Evolutionary conservation across 2,113 vertebrate genomes (phyloP).

Genomic region (Hemichromis elongatus): DNA sequence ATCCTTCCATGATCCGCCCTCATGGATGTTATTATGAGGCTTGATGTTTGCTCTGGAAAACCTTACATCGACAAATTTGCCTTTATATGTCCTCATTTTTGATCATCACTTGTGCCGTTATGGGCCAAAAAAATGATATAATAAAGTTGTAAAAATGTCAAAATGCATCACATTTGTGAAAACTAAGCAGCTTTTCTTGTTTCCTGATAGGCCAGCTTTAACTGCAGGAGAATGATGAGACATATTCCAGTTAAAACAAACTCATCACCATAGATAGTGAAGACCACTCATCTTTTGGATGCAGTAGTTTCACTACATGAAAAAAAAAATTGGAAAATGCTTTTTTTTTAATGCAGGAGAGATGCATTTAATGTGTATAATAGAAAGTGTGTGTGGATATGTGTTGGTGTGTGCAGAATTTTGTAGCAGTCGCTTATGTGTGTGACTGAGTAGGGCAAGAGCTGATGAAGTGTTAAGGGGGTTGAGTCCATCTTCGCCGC

Average conservation of each 20-base stretch:
- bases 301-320: accelerated
- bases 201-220: background rate
- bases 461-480: slow-evolving; percentile 12
- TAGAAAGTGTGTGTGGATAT: background rate
- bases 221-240: background rate
- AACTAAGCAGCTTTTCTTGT: background rate
- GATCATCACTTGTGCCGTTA: background rate
- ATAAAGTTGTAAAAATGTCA: background rate
- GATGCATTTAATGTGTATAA: background rate
- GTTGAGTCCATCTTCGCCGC: slow-evolving; percentile 9
- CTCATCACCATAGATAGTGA: background rate
- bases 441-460: background rate
- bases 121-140: background rate
- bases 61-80: background rate
- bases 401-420: slow-evolving; percentile 42
- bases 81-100: background rate
- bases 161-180: background rate
- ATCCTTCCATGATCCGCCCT: slow-evolving; percentile 52
- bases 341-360: background rate
- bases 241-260: background rate
- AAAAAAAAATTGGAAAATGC: background rate
- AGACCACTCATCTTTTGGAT: background rate
- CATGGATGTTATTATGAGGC: slow-evolving; percentile 24
- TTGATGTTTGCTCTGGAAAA: background rate
- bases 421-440: slow-evolving; percentile 26